These are phyloP conservation scores for Raja brachyura DNA, from an alignment of 2,113 vertebrate species.

Conservation along the genomic window DNA sequence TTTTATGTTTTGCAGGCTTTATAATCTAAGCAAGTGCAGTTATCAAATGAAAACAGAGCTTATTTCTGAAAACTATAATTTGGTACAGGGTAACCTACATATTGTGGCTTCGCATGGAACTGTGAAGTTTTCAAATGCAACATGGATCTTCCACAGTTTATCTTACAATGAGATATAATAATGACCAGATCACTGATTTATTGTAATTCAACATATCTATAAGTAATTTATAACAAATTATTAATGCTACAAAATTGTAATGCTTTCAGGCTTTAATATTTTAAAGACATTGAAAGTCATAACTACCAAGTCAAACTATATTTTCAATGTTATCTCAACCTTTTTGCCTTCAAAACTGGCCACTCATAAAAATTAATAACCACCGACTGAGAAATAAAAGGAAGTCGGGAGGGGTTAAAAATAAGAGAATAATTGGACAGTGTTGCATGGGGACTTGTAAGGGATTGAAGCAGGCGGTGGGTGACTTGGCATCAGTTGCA, in stretches of 20 bases:
- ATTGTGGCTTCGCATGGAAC: background rate
- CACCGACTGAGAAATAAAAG: background rate
- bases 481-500: background rate
- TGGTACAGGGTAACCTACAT: background rate
- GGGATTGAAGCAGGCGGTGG: background rate
- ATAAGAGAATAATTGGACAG: background rate
- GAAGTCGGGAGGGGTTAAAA: background rate
- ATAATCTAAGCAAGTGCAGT: background rate
- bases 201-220: background rate
- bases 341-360: background rate
- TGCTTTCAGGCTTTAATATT: background rate
- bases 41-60: background rate
- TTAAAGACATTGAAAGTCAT: background rate
- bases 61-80: background rate
- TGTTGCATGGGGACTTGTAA: background rate
- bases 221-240: background rate
- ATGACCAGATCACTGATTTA: background rate
- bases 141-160: background rate
- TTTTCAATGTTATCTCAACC: background rate
- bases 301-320: background rate
- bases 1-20: background rate
- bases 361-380: background rate
- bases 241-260: background rate
- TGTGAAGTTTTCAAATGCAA: background rate
- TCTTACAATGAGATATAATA: background rate